Conservation (phyloP, 2,888 invertebrate species). For the Trichopria drosophilae region DNA sequence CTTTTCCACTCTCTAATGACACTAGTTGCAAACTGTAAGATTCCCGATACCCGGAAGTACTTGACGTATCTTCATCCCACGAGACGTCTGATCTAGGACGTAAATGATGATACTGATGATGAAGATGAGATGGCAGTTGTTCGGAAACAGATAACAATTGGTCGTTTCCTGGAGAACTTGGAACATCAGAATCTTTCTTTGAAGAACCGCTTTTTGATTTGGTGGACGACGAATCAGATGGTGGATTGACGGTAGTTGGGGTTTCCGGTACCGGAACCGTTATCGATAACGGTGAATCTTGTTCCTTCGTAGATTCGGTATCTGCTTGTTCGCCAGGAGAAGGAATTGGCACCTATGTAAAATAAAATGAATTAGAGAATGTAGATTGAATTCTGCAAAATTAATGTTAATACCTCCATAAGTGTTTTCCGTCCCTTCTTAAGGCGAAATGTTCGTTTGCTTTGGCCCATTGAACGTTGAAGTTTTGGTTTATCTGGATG, state of each 20-base stretch:
- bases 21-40: conserved; percentile 70
- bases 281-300: conserved; percentile 31
- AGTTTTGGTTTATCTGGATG: conserved; percentile 69
- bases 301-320: too few relatives aligned
- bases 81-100: conserved; percentile 68
- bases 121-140: conserved; percentile 35
- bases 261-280: conserved; percentile 34
- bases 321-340: conserved; percentile 43
- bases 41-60: conserved; percentile 81
- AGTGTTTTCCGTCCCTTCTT: conserved; percentile 75
- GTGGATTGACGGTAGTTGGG: conserved; percentile 41
- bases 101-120: conserved; percentile 43
- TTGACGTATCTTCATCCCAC: conserved; percentile 79
- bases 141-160: conserved; percentile 15
- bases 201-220: conserved; percentile 43
- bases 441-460: conserved; percentile 89
- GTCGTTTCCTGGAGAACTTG: conserved; percentile 36
- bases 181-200: too few relatives aligned
- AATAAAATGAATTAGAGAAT: too few relatives aligned
- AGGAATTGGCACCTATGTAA: too few relatives aligned
- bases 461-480: conserved; percentile 91
- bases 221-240: conserved; percentile 47
- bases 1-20: conserved; percentile 62
- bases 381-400: too few relatives aligned
- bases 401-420: conserved; percentile 65